Evolutionary conservation across 92 coral and sea anemone species (phyloP).

Genomic region (Anthopleura xanthogrammica): DNA sequence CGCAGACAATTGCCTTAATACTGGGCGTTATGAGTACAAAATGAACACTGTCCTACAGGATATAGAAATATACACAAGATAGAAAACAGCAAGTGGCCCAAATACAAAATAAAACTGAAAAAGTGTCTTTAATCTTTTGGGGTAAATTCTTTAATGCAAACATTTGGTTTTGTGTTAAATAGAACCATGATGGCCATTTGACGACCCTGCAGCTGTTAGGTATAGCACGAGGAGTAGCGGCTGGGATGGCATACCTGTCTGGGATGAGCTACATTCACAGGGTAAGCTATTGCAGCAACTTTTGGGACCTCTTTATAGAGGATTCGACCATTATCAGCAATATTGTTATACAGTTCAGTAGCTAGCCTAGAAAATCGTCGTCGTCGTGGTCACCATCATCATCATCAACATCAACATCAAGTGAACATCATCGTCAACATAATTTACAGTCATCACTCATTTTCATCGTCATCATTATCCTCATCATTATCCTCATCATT

Average conservation of each 20-base stretch:
- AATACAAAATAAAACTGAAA: too few relatives aligned
- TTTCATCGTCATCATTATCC: background rate
- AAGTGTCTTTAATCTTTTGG: too few relatives aligned
- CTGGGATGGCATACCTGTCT: conserved; percentile 95
- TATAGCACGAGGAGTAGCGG: conserved; percentile 89
- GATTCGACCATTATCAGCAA: too few relatives aligned
- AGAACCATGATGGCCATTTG: conserved; percentile 74
- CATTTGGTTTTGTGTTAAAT: background rate
- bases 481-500: background rate
- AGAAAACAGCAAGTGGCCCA: too few relatives aligned
- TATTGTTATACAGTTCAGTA: too few relatives aligned
- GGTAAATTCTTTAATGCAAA: too few relatives aligned
- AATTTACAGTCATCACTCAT: background rate
- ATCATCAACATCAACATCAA: background rate
- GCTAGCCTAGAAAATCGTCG: too few relatives aligned
- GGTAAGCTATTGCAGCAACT: conserved; percentile 42
- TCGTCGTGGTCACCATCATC: background rate
- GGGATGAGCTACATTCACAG: conserved; percentile 90
- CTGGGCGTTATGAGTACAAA: too few relatives aligned
- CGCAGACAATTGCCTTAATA: too few relatives aligned
- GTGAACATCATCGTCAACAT: background rate
- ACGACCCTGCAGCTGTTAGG: conserved; percentile 77
- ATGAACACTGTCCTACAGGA: too few relatives aligned
- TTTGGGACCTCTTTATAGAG: too few relatives aligned
- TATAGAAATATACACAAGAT: too few relatives aligned